Evolutionary conservation across 2,888 invertebrate species (phyloP).

Genomic region (Boloria selene): DNA sequence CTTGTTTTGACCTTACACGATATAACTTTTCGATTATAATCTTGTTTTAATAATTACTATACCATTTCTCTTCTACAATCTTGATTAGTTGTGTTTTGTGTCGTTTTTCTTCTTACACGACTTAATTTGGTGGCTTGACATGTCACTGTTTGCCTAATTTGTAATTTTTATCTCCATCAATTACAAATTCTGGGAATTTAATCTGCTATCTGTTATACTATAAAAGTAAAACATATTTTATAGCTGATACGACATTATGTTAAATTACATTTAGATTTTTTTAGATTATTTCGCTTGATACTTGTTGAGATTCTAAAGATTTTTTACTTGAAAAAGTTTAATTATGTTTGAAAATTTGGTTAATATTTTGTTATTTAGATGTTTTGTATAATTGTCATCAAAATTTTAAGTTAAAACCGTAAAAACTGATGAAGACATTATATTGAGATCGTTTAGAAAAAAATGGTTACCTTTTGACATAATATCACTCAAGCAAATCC

Average conservation of each 20-base stretch:
- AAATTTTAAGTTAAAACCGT: no score
- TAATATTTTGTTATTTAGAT: no score
- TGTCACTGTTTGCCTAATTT: slow-evolving; percentile 53
- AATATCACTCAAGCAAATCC: no score
- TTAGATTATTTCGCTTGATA: no score
- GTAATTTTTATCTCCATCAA: slow-evolving; percentile 29
- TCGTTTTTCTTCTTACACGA: slow-evolving; percentile 67
- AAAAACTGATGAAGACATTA: no score
- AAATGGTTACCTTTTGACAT: no score
- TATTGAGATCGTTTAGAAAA: no score
- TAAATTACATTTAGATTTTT: not conserved
- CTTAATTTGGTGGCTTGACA: slow-evolving; percentile 74
- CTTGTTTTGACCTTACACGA: slow-evolving; percentile 73
- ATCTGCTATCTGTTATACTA: slow-evolving; percentile 22
- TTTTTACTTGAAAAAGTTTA: no score
- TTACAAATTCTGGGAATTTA: slow-evolving; percentile 25
- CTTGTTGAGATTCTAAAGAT: no score
- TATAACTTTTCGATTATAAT: slow-evolving; percentile 78
- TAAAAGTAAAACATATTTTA: not conserved
- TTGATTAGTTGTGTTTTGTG: slow-evolving; percentile 75
- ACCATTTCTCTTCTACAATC: slow-evolving; percentile 76
- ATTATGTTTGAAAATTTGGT: no score
- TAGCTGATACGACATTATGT: not conserved
- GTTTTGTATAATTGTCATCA: no score
- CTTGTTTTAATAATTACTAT: slow-evolving; percentile 79